Evolutionary conservation across 1,140 invertebrate species (phyloP).

Genomic region (Cheumatopsyche charites): DNA sequence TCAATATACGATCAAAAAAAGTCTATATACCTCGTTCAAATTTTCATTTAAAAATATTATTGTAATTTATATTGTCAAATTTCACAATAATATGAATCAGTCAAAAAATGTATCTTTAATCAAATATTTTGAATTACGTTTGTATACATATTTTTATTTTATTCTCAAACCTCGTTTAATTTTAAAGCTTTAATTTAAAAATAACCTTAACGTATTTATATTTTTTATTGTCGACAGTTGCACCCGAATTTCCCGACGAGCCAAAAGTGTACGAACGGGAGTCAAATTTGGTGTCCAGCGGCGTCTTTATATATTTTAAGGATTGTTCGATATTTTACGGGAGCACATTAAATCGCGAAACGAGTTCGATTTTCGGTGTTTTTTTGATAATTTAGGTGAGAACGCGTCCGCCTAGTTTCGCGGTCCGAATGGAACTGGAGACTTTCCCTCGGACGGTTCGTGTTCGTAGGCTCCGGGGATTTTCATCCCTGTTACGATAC

Average conservation of each 20-base stretch:
- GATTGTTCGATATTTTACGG: slow-evolving; percentile 2
- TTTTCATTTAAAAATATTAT: background rate
- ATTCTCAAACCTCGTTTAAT: background rate
- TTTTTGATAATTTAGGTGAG: background rate
- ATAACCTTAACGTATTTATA: background rate
- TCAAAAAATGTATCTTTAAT: slow-evolving; percentile 7
- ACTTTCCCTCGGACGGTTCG: slow-evolving; percentile 25
- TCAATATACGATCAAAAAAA: background rate
- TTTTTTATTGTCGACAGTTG: slow-evolving; percentile 11
- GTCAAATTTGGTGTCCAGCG: background rate
- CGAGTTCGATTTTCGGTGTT: background rate
- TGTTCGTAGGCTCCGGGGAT: slow-evolving; percentile 8
- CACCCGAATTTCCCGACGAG: background rate
- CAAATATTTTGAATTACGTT: background rate
- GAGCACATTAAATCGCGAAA: slow-evolving; percentile 8
- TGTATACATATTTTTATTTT: background rate
- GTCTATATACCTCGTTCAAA: background rate
- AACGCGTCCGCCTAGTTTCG: background rate
- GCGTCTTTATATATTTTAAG: background rate
- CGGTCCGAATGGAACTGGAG: slow-evolving; percentile 31
- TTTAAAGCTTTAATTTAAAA: background rate
- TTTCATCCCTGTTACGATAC: slow-evolving; percentile 28
- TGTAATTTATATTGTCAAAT: background rate
- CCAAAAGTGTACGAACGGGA: too few relatives aligned
- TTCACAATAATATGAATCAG: background rate